Conservation (phyloP, 2,113 vertebrate genomes). For the Podocnemis expansa region DNA sequence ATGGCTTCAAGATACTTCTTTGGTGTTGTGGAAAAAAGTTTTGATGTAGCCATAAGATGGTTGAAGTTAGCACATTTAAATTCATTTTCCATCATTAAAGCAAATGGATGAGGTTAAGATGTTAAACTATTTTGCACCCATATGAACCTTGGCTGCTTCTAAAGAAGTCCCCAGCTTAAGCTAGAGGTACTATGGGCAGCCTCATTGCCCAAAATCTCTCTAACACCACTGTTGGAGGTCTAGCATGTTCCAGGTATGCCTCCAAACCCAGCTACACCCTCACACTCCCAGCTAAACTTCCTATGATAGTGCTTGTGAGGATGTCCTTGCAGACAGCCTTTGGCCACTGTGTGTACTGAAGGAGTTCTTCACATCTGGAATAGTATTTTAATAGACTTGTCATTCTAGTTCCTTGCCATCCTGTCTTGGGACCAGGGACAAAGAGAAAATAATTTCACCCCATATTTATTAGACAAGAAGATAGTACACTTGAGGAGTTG, state of each 20-base stretch:
- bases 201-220: background rate
- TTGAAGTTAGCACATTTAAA: background rate
- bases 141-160: background rate
- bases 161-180: background rate
- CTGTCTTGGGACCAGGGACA: no score
- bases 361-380: background rate
- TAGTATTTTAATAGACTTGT: no score
- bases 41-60: background rate
- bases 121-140: background rate
- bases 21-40: no score
- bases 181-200: rapidly evolving
- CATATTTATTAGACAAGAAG: background rate
- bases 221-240: background rate
- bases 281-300: background rate
- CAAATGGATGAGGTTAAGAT: background rate
- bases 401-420: no score
- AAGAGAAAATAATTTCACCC: no score
- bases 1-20: no score
- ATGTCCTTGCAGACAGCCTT: background rate
- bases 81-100: no score
- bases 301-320: background rate
- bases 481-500: rapidly evolving
- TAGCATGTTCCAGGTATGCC: no score
- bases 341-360: background rate
- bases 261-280: background rate